Percentiles rank a stretch among this genome's conserved stretches.
phyloP scores from a whole-genome alignment of 2,797 vertebrate genomes.

The Cyclopterus lumpus region DNA sequence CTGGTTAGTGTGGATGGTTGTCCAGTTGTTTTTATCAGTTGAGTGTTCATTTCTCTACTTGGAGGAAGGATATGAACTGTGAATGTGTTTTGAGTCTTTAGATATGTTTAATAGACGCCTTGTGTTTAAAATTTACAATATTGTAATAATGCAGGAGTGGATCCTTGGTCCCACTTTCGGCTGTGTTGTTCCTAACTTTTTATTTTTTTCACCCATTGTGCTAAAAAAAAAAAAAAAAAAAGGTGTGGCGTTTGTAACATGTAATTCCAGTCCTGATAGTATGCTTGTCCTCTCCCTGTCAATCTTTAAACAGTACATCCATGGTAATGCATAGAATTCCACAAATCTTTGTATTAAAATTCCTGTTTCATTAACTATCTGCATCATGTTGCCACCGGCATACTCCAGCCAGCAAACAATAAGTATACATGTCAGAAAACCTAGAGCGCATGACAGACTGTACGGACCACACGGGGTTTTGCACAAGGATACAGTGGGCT shows the following conservation, averaged over 20 bases:
- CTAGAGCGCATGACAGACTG: constrained; percentile 65
- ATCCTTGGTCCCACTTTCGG: constrained; percentile 28
- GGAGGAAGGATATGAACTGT: constrained; percentile 61
- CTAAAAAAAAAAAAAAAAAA: constrained; percentile 26
- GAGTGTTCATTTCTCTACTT: constrained; percentile 52
- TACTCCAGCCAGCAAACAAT: constrained; percentile 59
- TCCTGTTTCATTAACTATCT: constrained; percentile 42
- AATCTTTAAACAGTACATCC: constrained; percentile 36
- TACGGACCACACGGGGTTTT: constrained; percentile 63
- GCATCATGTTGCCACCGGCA: constrained; percentile 55
- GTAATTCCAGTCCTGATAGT: constrained; percentile 54
- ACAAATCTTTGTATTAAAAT: constrained; percentile 69
- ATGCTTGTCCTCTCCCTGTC: constrained; percentile 40
- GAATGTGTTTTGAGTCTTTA: constrained; percentile 68
- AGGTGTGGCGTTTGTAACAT: constrained; percentile 39
- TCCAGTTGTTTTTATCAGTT: constrained; percentile 40
- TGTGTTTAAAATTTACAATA: constrained; percentile 43
- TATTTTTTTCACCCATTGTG: constrained; percentile 41
- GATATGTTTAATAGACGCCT: constrained; percentile 52
- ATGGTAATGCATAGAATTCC: constrained; percentile 39
- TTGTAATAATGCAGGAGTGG: constrained; percentile 48
- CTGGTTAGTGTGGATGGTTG: constrained; percentile 42
- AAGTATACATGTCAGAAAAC: constrained; percentile 56
- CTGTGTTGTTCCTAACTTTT: constrained; percentile 46
- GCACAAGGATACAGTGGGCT: constrained; percentile 68